phyloP scores from a whole-genome alignment of 2,113 vertebrate species.

The Periophthalmus modestus region DNA sequence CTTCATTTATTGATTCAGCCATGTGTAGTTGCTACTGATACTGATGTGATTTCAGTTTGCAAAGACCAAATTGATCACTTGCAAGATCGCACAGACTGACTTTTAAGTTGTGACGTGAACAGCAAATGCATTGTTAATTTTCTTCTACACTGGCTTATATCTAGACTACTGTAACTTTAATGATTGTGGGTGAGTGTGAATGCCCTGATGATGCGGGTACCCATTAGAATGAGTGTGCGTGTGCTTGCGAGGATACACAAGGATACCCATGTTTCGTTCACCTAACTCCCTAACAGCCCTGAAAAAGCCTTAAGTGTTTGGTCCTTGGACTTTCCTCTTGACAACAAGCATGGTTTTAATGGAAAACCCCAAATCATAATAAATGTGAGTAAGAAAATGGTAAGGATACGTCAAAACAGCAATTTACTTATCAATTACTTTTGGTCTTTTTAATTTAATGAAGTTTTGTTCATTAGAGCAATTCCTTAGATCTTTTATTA shows the following conservation, averaged over 20 bases:
- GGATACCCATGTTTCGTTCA: constrained; percentile 81
- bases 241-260: constrained; percentile 82
- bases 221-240: constrained; percentile 76
- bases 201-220: constrained; percentile 64
- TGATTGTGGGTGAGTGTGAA: constrained; percentile 86
- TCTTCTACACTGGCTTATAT: constrained; percentile 98
- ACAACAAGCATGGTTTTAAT: constrained; percentile 86
- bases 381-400: constrained; percentile 59
- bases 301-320: constrained; percentile 97
- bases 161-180: constrained; percentile 98
- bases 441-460: constrained; percentile 70
- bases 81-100: constrained; percentile 82
- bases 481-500: constrained; percentile 83
- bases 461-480: constrained; percentile 83
- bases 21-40: constrained; percentile 73
- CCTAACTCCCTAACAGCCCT: constrained; percentile 83
- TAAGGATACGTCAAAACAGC: constrained; percentile 73
- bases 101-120: constrained; percentile 75
- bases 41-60: constrained; percentile 66
- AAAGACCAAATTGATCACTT: constrained; percentile 91
- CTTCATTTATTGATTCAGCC: constrained; percentile 64
- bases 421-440: constrained; percentile 49
- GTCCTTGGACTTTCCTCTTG: constrained; percentile 88
- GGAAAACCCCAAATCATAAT: constrained; percentile 72
- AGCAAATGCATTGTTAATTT: constrained; percentile 88